A percentile compares a stretch with the other conserved stretches of the same genome.
These are phyloP conservation scores for Cotesia glomerata DNA, from an alignment of 1,140 invertebrate species.

Conservation along the genomic window DNA sequence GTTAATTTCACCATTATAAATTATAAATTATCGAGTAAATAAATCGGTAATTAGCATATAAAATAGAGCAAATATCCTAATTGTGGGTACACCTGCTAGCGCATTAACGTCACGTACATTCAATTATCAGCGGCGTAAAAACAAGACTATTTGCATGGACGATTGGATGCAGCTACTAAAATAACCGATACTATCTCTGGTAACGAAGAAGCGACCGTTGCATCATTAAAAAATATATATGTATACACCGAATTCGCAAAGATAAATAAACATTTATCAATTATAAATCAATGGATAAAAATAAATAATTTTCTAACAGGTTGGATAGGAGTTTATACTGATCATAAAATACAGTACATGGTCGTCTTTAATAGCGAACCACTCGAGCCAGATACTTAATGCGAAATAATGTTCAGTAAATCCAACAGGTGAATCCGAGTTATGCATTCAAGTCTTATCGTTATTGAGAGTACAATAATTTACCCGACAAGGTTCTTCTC, in stretches of 20 bases:
- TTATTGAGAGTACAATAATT: not conserved
- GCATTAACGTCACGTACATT: constrained; percentile 41
- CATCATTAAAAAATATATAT: constrained; percentile 40
- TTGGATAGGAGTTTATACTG: not conserved
- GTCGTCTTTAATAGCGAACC: not conserved
- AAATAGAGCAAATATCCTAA: constrained; percentile 11
- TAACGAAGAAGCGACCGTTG: constrained; percentile 4
- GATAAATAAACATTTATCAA: too few relatives aligned
- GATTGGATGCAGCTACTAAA: constrained; percentile 36
- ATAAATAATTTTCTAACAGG: not conserved
- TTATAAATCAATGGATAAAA: not conserved
- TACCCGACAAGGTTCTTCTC: too few relatives aligned
- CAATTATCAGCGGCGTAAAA: constrained; percentile 41
- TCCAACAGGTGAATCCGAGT: constrained; percentile 12
- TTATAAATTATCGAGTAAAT: too few relatives aligned
- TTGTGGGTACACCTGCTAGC: constrained; percentile 19
- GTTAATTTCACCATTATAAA: too few relatives aligned
- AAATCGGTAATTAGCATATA: not conserved
- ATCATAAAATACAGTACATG: not conserved
- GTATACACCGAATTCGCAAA: not conserved
- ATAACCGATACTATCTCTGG: constrained; percentile 40
- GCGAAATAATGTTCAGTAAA: not conserved
- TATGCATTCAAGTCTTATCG: not conserved
- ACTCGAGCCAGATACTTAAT: not conserved
- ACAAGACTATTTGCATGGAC: constrained; percentile 44